phyloP scores from a whole-genome alignment of 2,113 vertebrate genomes.

The Pelvicachromis taeniatus region DNA sequence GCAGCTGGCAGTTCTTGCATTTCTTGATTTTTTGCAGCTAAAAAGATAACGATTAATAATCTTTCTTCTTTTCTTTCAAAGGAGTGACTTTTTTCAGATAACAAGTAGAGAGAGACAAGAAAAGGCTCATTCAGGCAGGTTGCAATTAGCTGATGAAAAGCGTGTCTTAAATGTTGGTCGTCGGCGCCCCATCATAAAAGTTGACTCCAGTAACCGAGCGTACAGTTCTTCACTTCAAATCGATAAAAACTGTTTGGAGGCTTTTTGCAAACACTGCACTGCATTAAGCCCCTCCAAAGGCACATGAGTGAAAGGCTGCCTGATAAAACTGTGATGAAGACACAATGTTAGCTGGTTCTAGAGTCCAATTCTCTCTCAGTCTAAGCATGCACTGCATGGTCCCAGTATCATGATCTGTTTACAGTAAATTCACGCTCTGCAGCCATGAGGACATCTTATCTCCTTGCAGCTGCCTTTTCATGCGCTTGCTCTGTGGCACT shows the following conservation, averaged over 20 bases:
- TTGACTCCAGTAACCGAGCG: neutral
- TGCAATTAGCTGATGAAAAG: conserved; percentile 20
- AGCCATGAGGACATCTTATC: conserved; percentile 32
- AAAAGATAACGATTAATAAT: conserved; percentile 14
- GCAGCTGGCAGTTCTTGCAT: conserved; percentile 15
- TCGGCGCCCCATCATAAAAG: neutral
- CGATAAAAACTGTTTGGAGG: neutral
- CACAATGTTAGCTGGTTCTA: neutral
- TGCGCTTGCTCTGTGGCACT: neutral
- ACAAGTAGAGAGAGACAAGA: neutral
- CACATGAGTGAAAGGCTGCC: neutral
- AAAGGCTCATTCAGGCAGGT: neutral
- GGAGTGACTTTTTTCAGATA: neutral
- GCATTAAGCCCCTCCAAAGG: neutral
- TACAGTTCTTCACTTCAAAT: neutral
- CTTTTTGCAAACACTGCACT: neutral
- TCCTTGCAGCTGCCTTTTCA: neutral
- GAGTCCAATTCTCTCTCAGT: conserved; percentile 8
- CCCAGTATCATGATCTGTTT: conserved; percentile 18
- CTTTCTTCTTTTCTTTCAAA: neutral
- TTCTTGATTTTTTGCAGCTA: neutral
- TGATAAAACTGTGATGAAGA: conserved; percentile 5
- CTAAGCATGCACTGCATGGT: neutral
- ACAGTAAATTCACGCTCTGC: conserved; percentile 29
- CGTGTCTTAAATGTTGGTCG: neutral